Conservation (phyloP, 2,888 invertebrate genomes). For the Boloria euphrosyne region DNA sequence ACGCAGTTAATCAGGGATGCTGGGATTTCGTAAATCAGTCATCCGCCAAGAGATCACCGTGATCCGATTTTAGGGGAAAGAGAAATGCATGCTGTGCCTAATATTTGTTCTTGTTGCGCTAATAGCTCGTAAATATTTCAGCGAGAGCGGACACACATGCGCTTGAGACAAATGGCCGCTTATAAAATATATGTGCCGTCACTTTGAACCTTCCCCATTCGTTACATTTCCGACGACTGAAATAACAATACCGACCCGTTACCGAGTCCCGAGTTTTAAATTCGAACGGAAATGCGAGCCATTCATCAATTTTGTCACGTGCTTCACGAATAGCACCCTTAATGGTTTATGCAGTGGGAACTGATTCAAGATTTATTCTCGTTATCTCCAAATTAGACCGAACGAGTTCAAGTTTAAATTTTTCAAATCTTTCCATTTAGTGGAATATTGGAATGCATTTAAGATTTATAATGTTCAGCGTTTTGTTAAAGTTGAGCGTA, state of each 20-base stretch:
- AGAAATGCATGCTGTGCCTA: slow-evolving; percentile 48
- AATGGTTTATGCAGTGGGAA: slow-evolving; percentile 45
- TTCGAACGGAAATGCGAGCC: slow-evolving; percentile 62
- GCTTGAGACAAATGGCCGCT: slow-evolving; percentile 71
- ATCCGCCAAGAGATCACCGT: slow-evolving; percentile 59
- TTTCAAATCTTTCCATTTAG: slow-evolving; percentile 28
- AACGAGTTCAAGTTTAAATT: slow-evolving; percentile 42
- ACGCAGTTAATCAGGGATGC: slow-evolving; percentile 29
- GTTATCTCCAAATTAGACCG: slow-evolving; percentile 37
- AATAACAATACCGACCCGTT: slow-evolving; percentile 73
- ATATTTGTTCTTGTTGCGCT: slow-evolving; percentile 70
- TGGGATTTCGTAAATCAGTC: slow-evolving; percentile 63
- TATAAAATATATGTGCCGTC: slow-evolving; percentile 74
- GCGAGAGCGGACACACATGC: slow-evolving; percentile 67
- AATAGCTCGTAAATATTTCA: slow-evolving; percentile 81
- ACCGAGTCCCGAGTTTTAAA: slow-evolving; percentile 58
- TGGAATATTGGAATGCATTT: neutral
- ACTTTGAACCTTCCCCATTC: slow-evolving; percentile 72
- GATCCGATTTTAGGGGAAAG: slow-evolving; percentile 52
- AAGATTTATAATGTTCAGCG: neutral
- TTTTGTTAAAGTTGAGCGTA: too few species aligned
- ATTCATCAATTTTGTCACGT: slow-evolving; percentile 70
- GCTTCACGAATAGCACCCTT: slow-evolving; percentile 61
- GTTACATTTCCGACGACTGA: slow-evolving; percentile 74
- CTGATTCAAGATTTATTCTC: slow-evolving; percentile 47